phyloP scores from a whole-genome alignment of 2,113 vertebrate genomes.

The Numenius arquata region DNA sequence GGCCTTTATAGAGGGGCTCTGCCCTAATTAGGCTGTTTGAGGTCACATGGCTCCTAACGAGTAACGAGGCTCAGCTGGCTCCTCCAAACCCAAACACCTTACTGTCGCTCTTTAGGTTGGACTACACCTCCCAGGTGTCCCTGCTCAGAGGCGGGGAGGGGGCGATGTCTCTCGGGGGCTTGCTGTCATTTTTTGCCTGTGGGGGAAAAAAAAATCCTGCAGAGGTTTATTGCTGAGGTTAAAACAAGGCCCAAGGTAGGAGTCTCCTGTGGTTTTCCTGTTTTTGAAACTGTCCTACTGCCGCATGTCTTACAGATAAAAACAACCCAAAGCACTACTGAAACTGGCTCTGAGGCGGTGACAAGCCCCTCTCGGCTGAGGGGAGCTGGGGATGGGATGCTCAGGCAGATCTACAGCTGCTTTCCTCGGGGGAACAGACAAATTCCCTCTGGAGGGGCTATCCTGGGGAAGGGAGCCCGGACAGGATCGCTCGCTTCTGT shows the following conservation, averaged over 20 bases:
- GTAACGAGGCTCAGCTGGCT: neutral
- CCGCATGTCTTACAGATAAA: neutral
- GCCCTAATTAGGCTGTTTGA: neutral
- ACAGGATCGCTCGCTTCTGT: neutral
- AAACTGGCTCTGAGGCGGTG: neutral
- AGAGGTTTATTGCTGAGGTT: neutral
- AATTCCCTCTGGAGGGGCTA: neutral
- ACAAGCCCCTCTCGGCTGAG: neutral
- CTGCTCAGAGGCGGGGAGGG: neutral
- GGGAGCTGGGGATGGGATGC: neutral
- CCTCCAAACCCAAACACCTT: rapidly evolving
- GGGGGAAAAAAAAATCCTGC: neutral
- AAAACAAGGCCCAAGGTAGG: neutral
- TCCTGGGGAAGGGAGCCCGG: neutral
- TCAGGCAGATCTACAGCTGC: neutral
- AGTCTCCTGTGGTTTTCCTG: neutral
- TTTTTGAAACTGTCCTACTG: neutral
- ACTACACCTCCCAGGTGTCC: neutral
- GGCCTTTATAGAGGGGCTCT: neutral
- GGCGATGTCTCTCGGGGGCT: neutral
- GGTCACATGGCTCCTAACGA: neutral
- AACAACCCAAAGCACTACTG: neutral
- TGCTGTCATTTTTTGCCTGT: neutral
- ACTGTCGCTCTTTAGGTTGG: neutral
- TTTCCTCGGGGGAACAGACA: neutral